phyloP scores from a whole-genome alignment of 2,888 invertebrate genomes.

The Belgica antarctica region DNA sequence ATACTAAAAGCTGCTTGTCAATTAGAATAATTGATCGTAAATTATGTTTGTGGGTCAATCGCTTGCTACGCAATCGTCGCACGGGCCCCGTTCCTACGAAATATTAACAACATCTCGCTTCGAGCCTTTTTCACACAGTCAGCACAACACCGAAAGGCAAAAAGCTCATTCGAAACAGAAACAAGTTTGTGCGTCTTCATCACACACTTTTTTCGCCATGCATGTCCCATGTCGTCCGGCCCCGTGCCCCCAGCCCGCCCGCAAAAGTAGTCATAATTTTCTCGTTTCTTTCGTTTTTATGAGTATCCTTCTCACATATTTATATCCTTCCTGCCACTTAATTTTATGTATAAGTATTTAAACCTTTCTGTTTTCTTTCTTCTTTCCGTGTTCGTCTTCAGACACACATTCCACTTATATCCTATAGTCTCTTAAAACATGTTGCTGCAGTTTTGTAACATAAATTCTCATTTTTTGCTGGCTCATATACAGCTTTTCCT shows the following conservation, averaged over 20 bases:
- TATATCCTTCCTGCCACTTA: conserved; percentile 8
- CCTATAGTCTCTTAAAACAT: conserved; percentile 13
- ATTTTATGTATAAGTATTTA: neutral
- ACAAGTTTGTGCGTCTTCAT: conserved; percentile 20
- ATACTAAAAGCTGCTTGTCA: too few relatives aligned
- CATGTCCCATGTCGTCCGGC: too few relatives aligned
- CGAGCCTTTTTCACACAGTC: too few relatives aligned
- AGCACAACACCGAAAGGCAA: too few relatives aligned
- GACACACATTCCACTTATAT: conserved; percentile 15
- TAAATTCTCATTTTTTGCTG: conserved; percentile 5
- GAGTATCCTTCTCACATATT: conserved; percentile 27
- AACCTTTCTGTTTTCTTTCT: neutral
- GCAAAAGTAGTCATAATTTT: conserved; percentile 14
- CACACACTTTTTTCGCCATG: neutral
- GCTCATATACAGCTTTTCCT: neutral
- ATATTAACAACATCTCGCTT: too few relatives aligned
- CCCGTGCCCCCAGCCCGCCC: too few relatives aligned
- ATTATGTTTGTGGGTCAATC: too few relatives aligned
- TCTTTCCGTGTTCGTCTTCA: neutral
- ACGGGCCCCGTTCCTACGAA: too few relatives aligned
- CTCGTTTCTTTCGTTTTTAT: neutral
- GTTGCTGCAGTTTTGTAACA: conserved; percentile 18
- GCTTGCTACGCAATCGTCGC: too few relatives aligned
- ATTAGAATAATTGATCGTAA: too few relatives aligned
- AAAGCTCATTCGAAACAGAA: too few relatives aligned